A percentile compares a stretch with the other conserved stretches of the same genome.
Evolutionary conservation across 23 tunicate genomes (phyloP).

Genomic region (Ciona savignyi): DNA sequence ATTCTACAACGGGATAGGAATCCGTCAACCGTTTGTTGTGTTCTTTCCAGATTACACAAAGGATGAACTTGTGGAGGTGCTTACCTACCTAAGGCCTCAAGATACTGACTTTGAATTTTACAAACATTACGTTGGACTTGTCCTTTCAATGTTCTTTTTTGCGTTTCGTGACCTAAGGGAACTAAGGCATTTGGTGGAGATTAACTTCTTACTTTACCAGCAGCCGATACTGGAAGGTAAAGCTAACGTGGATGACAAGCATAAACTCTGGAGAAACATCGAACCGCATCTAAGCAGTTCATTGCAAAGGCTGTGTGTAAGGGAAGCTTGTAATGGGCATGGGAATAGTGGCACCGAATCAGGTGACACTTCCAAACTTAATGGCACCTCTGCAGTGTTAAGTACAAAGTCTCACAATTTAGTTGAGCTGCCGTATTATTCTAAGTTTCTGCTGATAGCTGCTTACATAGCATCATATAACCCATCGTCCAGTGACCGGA

Average conservation of each 20-base stretch:
- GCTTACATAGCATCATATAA: constrained; percentile 91
- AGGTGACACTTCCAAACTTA: neutral
- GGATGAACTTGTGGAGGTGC: constrained; percentile 58
- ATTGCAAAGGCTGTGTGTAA: constrained; percentile 43
- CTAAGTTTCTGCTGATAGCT: constrained; percentile 80
- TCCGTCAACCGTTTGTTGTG: constrained; percentile 29
- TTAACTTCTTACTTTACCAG: constrained; percentile 44
- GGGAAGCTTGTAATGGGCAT: constrained; percentile 17
- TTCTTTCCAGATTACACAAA: constrained; percentile 78
- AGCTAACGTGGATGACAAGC: constrained; percentile 23
- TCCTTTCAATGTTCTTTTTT: constrained; percentile 47
- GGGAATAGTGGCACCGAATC: neutral
- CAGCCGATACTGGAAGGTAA: constrained; percentile 39
- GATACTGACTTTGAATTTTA: constrained; percentile 47
- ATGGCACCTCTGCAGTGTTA: neutral
- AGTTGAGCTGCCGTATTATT: constrained; percentile 77
- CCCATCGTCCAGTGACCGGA: constrained; percentile 57
- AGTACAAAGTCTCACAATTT: neutral
- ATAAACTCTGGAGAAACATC: constrained; percentile 60
- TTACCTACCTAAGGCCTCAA: constrained; percentile 41
- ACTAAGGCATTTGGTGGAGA: constrained; percentile 43
- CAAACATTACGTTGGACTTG: constrained; percentile 32
- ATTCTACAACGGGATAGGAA: constrained; percentile 20
- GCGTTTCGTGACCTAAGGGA: constrained; percentile 76
- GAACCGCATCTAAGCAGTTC: constrained; percentile 54